A percentile compares a stretch with the other conserved stretches of the same genome.
Conservation (phyloP, 2,797 vertebrate species). For the Enteromius mattozi region DNA sequence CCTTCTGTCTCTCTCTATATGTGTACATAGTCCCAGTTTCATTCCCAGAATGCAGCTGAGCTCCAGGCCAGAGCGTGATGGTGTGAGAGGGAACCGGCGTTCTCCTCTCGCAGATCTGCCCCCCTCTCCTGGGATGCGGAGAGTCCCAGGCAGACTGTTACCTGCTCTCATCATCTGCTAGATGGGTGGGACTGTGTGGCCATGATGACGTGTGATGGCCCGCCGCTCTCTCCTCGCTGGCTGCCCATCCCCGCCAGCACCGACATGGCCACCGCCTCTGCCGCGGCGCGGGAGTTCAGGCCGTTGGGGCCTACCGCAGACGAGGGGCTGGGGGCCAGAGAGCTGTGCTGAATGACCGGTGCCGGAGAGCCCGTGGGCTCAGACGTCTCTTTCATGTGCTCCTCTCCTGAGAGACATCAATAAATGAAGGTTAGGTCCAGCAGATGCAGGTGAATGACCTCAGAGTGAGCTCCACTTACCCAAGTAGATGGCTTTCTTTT, state of each 20-base stretch:
- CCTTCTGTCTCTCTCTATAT: slow-evolving; percentile 65
- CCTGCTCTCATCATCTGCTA: slow-evolving; percentile 91
- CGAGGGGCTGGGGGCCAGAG: slow-evolving; percentile 79
- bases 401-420: slow-evolving; percentile 71
- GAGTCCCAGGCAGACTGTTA: slow-evolving; percentile 62
- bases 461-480: slow-evolving; percentile 73
- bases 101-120: slow-evolving; percentile 26
- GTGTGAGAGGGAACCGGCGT: slow-evolving; percentile 60
- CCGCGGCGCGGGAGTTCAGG: slow-evolving; percentile 88
- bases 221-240: slow-evolving; percentile 76
- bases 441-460: not conserved
- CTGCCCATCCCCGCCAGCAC: slow-evolving; percentile 95
- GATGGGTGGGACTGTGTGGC: slow-evolving; percentile 94
- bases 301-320: slow-evolving; percentile 82
- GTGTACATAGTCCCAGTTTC: slow-evolving; percentile 75
- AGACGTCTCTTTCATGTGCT: slow-evolving; percentile 90
- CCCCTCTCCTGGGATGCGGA: slow-evolving; percentile 51
- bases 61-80: slow-evolving; percentile 72
- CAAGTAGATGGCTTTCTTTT: slow-evolving; percentile 93
- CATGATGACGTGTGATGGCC: slow-evolving; percentile 92
- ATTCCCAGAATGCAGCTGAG: slow-evolving; percentile 80
- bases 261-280: slow-evolving; percentile 94
- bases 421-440: not conserved
- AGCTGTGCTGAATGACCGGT: slow-evolving; percentile 94
- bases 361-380: slow-evolving; percentile 91